Evolutionary conservation across 2,888 invertebrate genomes (phyloP), one percentile per base, ranked within the genome.

Genomic region (Cylloceria caligata): DNA sequence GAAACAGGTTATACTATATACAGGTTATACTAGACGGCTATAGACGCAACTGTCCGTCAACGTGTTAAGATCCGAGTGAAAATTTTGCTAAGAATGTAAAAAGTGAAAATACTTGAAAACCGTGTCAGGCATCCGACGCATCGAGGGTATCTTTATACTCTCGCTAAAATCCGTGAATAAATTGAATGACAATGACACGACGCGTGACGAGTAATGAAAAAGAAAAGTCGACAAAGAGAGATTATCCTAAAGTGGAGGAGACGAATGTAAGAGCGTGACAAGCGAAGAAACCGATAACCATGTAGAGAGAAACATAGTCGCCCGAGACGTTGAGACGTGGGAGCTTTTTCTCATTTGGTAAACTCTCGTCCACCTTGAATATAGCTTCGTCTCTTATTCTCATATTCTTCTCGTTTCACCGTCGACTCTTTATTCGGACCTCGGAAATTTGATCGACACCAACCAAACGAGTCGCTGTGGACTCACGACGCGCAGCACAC

Each of bases 401-500:
- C 19, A 42, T 64, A 13, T 34, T 19, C 42, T 11, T 52, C 67
- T 49, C 27, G n/a, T 27, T 5, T 19, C 27, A 11, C 2, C 62
- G 30, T 16, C 45, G 27, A 65, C 19, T 16, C 49, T 73, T 30
- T 64, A 62, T 21, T 62, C 45, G 55, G 64, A 30, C 55, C 89
- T 90, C 88, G 88, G 90, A 91, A 91, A 92, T 91, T 91, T 92
- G 91, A 92, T 92, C 92, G 91, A 92, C 92, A 90, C 91, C 87
- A 89, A 89, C 88, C 90, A 90, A 90, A 91, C 91, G 90, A 87
- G 90, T 91, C 88, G 88, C n/a, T 86, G 85, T 81, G 86, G 87
- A 88, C 88, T 87, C 68, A 68, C 84, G 83, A 76, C 77, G 69
- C 76, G 57, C 75, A 68, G 13, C 79, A 49, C 72, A 74, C 69